Evolutionary conservation across 37 sponge, comb jelly and placozoan species (phyloP), one percentile per base, ranked within the genome.

Genomic region (Mnemiopsis leidyi): DNA sequence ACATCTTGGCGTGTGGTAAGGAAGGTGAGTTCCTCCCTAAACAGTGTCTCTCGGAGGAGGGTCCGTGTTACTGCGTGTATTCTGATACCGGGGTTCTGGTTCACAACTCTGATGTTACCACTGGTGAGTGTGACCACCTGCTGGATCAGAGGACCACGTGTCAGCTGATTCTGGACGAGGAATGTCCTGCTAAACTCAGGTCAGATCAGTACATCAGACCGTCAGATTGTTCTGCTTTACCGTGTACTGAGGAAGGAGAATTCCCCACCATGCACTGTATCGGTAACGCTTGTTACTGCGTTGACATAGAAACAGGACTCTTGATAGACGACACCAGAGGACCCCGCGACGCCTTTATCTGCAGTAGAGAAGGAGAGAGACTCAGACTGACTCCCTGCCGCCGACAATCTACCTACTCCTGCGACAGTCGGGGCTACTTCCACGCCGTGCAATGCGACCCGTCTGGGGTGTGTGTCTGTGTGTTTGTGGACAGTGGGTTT

Each of bases 1-100:
- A 85, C 23, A 1, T 26, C 25, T 25, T 40, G 61, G 24, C 5
- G 5, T 85, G 90, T 21, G n/a, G n/a, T 28, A 5, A 23, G 39
- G 35, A 16, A 18, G 90, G 90, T 3, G 61, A 85, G 26, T 85
- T 40, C 48, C 9, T 23, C 0, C 7, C 40, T 5, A 85, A 23
- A n/a, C 90, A 85, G 26, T 85, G 90, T 85, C 2, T 36, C 61
- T 23, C 61, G 25, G n/a, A 38, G 48, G 25, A 38, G 48, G 48
- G 36, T 32, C 18, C 36, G 21, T 85, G 90, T 40, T 85, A 40
- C 23, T 85, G 90, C 39, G 90, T 85, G 48, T 85, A 85, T 85
- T 36, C 33, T 3, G 90, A 85, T 39, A 39, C 61, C 24, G 61
- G 90, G 23, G 48, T 40, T 16, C 1, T 38, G 1, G 61, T 85